Base-by-base conservation (phyloP, 2,797 vertebrate genomes). In the Cetoscarus ocellatus region DNA sequence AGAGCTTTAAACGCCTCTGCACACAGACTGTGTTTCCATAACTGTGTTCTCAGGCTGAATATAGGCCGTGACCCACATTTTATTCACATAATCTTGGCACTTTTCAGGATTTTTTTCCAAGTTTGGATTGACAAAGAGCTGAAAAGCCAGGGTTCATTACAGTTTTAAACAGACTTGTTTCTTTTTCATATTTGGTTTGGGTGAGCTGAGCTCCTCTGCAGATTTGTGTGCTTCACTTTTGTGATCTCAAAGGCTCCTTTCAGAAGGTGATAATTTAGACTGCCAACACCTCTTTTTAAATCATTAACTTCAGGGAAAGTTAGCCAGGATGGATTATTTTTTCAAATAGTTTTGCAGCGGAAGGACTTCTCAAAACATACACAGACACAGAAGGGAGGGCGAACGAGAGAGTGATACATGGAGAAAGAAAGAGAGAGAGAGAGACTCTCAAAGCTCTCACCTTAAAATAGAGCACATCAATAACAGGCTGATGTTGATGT, bases 401-500 rank as follows among this genome's bases (percentile, higher is more conserved):
- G 42, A 67, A 70, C 59, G 55, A 19, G 44, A 58, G 61, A 42
- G 43, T 51, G 18, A 51, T 11, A 53, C 14, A 66, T 18, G 42
- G 64, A 68, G 27, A 27, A 27, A 27, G n/a, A n/a, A 2, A 27
- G 27, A 27, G 57, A 51, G 36, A 61, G 59, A 61, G 55, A 61
- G 65, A 58, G 51, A 38, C 56, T 57, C 85, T 80, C 61, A 86
- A 75, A 85, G 82, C 67, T 76, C 67, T 85, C 83, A 84, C 88
- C 87, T 90, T 90, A 88, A 91, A 92, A 90, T 86, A 90, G 84
- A 86, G 73, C 63, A 89, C 88, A 90, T 88, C 87, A 91, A 90
- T 86, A 90, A 89, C 84, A 86, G 83, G 70, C 79, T 85, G 61
- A 67, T 88, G 88, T 90, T 91, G 88, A 84, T 89, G 84, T 88